Conservation (phyloP, 1,140 invertebrate species). For the Apis laboriosa region DNA sequence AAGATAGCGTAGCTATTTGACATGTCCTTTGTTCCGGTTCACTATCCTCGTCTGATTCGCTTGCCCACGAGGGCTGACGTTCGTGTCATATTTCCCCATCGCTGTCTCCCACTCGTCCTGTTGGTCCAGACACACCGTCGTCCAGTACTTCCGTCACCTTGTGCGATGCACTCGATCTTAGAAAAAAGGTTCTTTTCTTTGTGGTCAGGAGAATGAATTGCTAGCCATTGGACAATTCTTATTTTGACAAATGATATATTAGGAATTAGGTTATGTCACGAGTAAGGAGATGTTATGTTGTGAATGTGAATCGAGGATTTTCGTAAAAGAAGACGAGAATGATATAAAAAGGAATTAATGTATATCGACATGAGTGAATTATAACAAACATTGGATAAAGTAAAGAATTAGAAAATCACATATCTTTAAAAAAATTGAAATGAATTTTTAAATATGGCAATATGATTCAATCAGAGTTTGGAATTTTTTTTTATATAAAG, state of each 20-base stretch:
- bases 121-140: slow-evolving; percentile 68
- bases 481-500: too few relatives aligned
- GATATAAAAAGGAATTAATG: too few relatives aligned
- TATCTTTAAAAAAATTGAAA: too few relatives aligned
- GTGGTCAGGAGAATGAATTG: not conserved
- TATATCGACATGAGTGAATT: too few relatives aligned
- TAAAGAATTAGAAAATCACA: too few relatives aligned
- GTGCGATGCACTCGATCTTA: not conserved
- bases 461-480: too few relatives aligned
- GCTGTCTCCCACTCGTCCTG: slow-evolving; percentile 62
- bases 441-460: too few relatives aligned
- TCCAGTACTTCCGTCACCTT: slow-evolving; percentile 74
- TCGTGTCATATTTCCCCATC: slow-evolving; percentile 75
- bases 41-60: slow-evolving; percentile 75
- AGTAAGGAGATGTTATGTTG: not conserved
- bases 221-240: not conserved
- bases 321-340: too few relatives aligned
- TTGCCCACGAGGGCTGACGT: slow-evolving; percentile 73
- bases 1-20: slow-evolving; percentile 75
- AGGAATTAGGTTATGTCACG: not conserved
- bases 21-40: slow-evolving; percentile 72
- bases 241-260: not conserved
- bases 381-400: too few relatives aligned
- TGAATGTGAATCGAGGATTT: too few relatives aligned
- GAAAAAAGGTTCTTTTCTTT: not conserved